Evolutionary conservation across 2,888 invertebrate species (phyloP), one percentile per base, ranked within the genome.

Genomic region (Trichacis sp.): DNA sequence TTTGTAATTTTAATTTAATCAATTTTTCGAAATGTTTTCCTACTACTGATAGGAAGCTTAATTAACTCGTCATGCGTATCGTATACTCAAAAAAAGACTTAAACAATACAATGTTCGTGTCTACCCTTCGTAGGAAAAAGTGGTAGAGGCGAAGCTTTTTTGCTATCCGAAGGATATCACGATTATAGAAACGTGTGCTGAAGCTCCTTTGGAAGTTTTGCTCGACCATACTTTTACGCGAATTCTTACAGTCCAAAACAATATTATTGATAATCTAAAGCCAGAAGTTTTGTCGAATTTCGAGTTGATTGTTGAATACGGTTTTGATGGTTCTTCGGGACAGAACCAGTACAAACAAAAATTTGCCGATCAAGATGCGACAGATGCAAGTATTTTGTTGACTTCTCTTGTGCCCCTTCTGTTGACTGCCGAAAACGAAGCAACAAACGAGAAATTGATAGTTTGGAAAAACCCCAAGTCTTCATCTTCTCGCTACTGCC

Each of bases 141-240:
- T 72, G 43, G 19, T 51, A 40, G 19, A 65, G 47, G 65, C 70
- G 12, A 72, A 73, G 59, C 43, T 52, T 6, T 19, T 29, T 49
- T 73, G 72, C 62, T 75, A 73, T 57, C 73, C 68, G 20, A 43
- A 52, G 12, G 53, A 55, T 36, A 68, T 73, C 17, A 48, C 33
- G n/a, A 48, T 68, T 18, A 70, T 54, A 9, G 67, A 70, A 47
- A 61, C 33, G 33, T 49, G 46, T n/a, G 68, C 71, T n/a, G 67
- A 70, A 64, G 68, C 70, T 9, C 42, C 64, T 48, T 49, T 73
- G 17, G 70, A 72, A 47, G 62, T 68, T 19, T 46, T 74, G 40
- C 43, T 73, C 18, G 50, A 75, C 50, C 70, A 72, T 40, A 73
- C 73, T 50, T 29, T 45, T 3, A 46, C 62, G 47, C 52, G 70